Conservation (phyloP, 2,113 vertebrate species). For the Sialia sialis region DNA sequence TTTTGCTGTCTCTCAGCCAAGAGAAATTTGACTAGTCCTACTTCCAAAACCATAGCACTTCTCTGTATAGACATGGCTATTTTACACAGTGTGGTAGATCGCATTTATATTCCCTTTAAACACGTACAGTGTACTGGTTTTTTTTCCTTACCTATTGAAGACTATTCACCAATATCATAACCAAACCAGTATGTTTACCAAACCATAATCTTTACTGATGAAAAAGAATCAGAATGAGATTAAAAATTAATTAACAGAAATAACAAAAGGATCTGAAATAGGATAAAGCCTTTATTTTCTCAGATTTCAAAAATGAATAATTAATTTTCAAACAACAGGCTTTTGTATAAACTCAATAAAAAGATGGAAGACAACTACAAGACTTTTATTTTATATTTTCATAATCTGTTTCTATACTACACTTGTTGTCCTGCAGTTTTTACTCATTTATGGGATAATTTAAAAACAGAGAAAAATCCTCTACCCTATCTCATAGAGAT, state of each 20-base stretch:
- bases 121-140: fast-evolving
- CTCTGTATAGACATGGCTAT: background rate
- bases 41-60: background rate
- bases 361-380: background rate
- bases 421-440: background rate
- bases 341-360: background rate
- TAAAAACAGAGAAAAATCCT: background rate
- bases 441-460: background rate
- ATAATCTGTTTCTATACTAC: background rate
- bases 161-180: background rate
- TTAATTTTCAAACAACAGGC: background rate
- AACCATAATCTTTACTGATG: background rate
- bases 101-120: background rate
- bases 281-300: background rate
- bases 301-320: background rate
- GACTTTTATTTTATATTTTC: background rate
- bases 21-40: background rate
- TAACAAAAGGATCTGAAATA: background rate
- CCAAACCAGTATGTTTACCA: background rate
- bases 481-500: background rate
- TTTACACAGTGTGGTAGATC: background rate
- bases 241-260: background rate
- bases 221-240: background rate
- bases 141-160: background rate
- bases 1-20: background rate